Percentiles rank a stretch among this genome's conserved stretches.
Conservation (phyloP, 2,113 vertebrate genomes). For the Tricholaema leucomelas region DNA sequence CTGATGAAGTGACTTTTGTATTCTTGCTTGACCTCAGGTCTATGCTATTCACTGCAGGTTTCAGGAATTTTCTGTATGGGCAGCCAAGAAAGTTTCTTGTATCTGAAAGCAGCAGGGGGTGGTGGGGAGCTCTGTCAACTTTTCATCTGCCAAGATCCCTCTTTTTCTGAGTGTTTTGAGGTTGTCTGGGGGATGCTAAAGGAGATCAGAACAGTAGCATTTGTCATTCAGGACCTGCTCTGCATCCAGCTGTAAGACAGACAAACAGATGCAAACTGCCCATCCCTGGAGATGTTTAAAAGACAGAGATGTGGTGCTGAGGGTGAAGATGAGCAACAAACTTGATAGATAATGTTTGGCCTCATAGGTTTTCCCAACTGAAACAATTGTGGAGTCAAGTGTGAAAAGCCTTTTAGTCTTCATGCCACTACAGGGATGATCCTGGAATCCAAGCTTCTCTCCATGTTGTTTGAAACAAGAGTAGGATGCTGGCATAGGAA, state of each 20-base stretch:
- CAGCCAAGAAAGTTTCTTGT: neutral
- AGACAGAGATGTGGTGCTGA: too few relatives aligned
- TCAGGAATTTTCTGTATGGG: neutral
- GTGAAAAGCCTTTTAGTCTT: neutral
- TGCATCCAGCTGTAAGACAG: neutral
- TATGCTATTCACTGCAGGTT: neutral
- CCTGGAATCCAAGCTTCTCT: neutral
- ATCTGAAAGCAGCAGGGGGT: neutral
- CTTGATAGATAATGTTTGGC: too few relatives aligned
- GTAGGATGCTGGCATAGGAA: neutral
- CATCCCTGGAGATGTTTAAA: too few relatives aligned
- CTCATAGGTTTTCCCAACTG: too few relatives aligned
- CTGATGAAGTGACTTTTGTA: neutral
- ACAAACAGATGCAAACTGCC: neutral
- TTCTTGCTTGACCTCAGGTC: slow-evolving; percentile 22
- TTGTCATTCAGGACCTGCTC: neutral
- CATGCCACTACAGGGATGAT: neutral
- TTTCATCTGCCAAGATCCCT: neutral
- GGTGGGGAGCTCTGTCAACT: neutral
- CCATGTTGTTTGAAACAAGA: neutral
- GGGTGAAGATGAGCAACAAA: too few relatives aligned
- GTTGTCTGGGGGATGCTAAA: neutral
- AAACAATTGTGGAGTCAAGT: too few relatives aligned
- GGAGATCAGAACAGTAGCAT: neutral
- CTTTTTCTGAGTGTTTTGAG: neutral